phyloP scores from a whole-genome alignment of 2,113 vertebrate species.

The Acanthochromis polyacanthus region DNA sequence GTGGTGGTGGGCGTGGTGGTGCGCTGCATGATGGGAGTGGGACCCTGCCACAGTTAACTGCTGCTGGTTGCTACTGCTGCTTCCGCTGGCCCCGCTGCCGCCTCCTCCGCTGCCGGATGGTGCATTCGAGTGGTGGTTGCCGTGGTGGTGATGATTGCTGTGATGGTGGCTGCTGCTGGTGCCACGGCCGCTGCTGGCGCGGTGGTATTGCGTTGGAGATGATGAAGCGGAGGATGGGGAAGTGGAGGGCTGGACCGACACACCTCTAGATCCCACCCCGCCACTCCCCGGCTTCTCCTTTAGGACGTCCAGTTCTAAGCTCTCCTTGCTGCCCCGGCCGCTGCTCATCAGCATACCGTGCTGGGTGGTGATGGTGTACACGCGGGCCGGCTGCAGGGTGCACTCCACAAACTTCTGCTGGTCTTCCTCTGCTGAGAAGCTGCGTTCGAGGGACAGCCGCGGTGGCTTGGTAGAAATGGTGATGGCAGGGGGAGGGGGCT shows the following conservation, averaged over 20 bases:
- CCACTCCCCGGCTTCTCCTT: conserved; percentile 84
- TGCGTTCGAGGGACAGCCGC: conserved; percentile 86
- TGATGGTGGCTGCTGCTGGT: conserved; percentile 58
- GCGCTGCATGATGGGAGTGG: conserved; percentile 71
- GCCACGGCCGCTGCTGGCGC: conserved; percentile 56
- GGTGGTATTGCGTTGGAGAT: conserved; percentile 79
- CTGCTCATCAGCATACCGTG: conserved; percentile 90
- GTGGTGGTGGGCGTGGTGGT: conserved; percentile 79
- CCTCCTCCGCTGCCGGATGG: conserved; percentile 56
- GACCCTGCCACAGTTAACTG: conserved; percentile 45
- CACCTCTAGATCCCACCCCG: conserved; percentile 67
- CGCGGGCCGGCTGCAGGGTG: conserved; percentile 87
- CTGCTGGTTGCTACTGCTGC: conserved; percentile 57
- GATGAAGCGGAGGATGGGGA: conserved; percentile 78
- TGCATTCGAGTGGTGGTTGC: conserved; percentile 71
- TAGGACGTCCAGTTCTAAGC: conserved; percentile 93
- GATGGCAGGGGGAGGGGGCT: conserved; percentile 69
- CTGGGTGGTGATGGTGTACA: conserved; percentile 95
- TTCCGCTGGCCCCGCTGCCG: conserved; percentile 46
- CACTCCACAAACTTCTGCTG: conserved; percentile 84
- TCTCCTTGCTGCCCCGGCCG: conserved; percentile 86
- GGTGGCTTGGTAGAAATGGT: conserved; percentile 80
- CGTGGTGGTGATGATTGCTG: conserved; percentile 81
- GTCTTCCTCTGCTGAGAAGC: conserved; percentile 90
- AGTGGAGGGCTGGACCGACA: conserved; percentile 74